Percentiles rank a stretch among this genome's conserved stretches.
These are phyloP conservation scores for Chlorops oryzae DNA, from an alignment of 1,140 invertebrate genomes.

Conservation along the genomic window DNA sequence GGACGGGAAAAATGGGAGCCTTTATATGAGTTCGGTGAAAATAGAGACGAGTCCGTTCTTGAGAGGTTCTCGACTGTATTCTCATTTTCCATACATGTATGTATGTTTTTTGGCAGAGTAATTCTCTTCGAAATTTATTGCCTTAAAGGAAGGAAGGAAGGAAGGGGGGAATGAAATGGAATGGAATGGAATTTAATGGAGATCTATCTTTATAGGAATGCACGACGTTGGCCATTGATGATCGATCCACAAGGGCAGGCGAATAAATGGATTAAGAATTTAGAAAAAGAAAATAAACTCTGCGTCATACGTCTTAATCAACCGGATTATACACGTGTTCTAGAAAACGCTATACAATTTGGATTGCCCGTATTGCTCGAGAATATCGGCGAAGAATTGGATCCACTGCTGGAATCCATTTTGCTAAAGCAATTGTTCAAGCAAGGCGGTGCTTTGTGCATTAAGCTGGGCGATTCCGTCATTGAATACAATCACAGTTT, in stretches of 20 bases:
- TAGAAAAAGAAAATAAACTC: slow-evolving; percentile 82
- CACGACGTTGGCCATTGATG: slow-evolving; percentile 83
- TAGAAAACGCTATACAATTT: slow-evolving; percentile 91
- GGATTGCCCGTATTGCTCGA: slow-evolving; percentile 82
- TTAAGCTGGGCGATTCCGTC: slow-evolving; percentile 76
- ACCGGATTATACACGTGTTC: slow-evolving; percentile 72
- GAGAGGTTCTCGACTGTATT: too few species aligned
- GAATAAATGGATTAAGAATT: slow-evolving; percentile 91
- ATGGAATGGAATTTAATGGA: too few species aligned
- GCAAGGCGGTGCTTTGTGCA: slow-evolving; percentile 72
- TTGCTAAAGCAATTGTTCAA: slow-evolving; percentile 84
- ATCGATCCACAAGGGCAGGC: slow-evolving; percentile 94
- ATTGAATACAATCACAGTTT: slow-evolving; percentile 83
- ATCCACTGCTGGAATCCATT: slow-evolving; percentile 82
- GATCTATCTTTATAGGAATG: slow-evolving; percentile 53
- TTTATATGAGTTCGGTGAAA: too few species aligned
- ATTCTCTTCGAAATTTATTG: too few species aligned
- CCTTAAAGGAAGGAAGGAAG: too few species aligned
- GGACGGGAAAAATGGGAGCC: too few species aligned
- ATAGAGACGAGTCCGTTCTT: too few species aligned
- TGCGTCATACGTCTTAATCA: slow-evolving; percentile 75
- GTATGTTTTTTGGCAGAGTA: too few species aligned
- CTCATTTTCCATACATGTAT: too few species aligned
- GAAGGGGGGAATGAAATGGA: too few species aligned
- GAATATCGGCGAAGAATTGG: slow-evolving; percentile 82